Base-by-base conservation (phyloP, 2,113 vertebrate species). In the Amia ocellicauda region DNA sequence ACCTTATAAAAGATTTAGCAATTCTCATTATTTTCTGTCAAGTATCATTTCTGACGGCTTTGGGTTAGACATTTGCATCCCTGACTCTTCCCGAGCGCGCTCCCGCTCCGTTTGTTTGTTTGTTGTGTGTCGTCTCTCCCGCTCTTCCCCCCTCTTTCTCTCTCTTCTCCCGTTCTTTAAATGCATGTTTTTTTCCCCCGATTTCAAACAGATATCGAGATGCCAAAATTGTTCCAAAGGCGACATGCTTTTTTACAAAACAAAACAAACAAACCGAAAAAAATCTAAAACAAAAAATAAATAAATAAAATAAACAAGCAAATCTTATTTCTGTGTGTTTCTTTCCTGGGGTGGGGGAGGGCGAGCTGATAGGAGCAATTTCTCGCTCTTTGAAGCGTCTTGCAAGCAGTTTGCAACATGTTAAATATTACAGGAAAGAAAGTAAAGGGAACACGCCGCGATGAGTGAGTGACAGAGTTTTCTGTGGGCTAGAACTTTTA, bases 1-100 rank as follows among this genome's bases (percentile, higher is more conserved):
- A 98, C 96, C 97, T 98, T 97, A 98, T 99, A 96, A 99, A 99
- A 99, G 94, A 99, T 98, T 98, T 97, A 98, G 94, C 91, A 91
- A 87, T 94, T 94, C 97, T 99, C 97, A 97, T 99, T 99, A 99
- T 97, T 95, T 96, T 90, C 94, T 97, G 97, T 97, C 96, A 95
- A 91, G 92, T 91, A 87, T 92, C 88, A 88, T 93, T 87, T 92
- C 92, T 85, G 93, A 93, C 86, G 85, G 91, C 88, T 92, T 90
- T 78, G 80, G 88, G 75, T 89, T 85, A 82, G 89, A 90, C 88
- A 98, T 97, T 94, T 98, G 93, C 95, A 97, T 98, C 92, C 75
- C 72, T 84, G 85, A 84, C 86, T 89, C 86, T 82, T 85, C 83
- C 78, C 19, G 74, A 83, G 68, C 75, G 76, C 80, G 67, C 74